phyloP scores from a whole-genome alignment of 1,140 invertebrate species.

The Ridgeia piscesae region DNA sequence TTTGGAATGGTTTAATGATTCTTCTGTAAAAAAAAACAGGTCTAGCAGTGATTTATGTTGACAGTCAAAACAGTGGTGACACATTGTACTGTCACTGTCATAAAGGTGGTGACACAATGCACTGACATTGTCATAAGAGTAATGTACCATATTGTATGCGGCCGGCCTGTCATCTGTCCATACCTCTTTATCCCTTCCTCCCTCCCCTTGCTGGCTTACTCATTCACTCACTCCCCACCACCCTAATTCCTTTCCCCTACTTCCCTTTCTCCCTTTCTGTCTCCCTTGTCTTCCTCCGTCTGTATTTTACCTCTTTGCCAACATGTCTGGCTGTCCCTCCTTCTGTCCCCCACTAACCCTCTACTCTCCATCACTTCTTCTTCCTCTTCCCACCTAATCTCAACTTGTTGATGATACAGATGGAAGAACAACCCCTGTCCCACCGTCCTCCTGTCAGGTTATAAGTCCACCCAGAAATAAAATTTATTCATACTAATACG shows the following conservation, averaged over 20 bases:
- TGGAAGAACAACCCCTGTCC: too few species aligned
- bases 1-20: neutral
- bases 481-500: neutral
- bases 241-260: neutral
- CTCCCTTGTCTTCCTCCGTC: neutral
- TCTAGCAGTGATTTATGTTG: neutral
- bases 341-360: neutral
- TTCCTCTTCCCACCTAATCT: too few species aligned
- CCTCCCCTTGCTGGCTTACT: neutral
- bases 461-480: neutral
- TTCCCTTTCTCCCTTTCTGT: neutral
- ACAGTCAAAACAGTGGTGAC: neutral
- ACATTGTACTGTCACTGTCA: neutral
- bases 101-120: neutral
- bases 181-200: too few species aligned
- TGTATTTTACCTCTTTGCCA: neutral
- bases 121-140: too few species aligned
- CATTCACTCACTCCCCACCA: neutral
- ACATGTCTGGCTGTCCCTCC: neutral
- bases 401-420: too few species aligned
- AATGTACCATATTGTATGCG: too few species aligned
- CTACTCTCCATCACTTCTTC: too few species aligned
- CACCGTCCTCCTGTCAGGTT: too few species aligned
- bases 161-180: too few species aligned
- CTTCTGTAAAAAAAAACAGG: neutral